Base-by-base conservation (phyloP, 2,113 vertebrate species). In the Otocyon megalotis region DNA sequence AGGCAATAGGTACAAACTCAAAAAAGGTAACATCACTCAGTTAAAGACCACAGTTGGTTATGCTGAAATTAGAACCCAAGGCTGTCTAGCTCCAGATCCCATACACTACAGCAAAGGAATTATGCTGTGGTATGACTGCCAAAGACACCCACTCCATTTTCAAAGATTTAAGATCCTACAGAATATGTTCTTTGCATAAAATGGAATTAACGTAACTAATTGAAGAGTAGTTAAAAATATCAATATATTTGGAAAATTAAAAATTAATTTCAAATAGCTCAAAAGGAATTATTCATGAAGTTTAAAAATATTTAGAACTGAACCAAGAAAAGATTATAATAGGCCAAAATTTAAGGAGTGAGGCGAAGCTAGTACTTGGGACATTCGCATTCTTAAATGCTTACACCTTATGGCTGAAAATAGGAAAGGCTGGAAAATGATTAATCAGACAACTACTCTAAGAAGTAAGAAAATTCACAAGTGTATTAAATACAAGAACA, bases 261-360 rank as follows among this genome's bases (percentile, higher is more conserved):
- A 48, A 19, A 30, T 12, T 53, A 71, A 72, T 88, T 81, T 37
- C 60, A 94, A 88, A 60, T 81, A 81, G 35, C 28, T 71, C 16
- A 94, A 37, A n/a, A 94, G 53, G 80, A 93, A 69, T 60, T 26
- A 81, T 88, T 71, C 53, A 88, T 71, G 13, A 77, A 53, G 24
- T 77, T 22, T 71, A 60, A 92, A 80, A 72, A 63, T 81, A n/a
- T n/a, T 76, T 58, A 93, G 63, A 71, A 63, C 1, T 22, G 28
- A 71, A 10, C 43, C 53, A 28, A 74, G 74, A 4, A 14, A 43
- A 22, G 8, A 63, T 43, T 65, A 67, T 16, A 53, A 54, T 4
- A 54, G 16, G 43, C 80, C 43, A 82, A 82, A n/a, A 56, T 56
- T n/a, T 48, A 83, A 53, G 54, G 37, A 11, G 71, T 43, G 3